A percentile compares a stretch with the other conserved stretches of the same genome.
phyloP scores from a whole-genome alignment of 2,113 vertebrate species.

The Chaetura pelagica region DNA sequence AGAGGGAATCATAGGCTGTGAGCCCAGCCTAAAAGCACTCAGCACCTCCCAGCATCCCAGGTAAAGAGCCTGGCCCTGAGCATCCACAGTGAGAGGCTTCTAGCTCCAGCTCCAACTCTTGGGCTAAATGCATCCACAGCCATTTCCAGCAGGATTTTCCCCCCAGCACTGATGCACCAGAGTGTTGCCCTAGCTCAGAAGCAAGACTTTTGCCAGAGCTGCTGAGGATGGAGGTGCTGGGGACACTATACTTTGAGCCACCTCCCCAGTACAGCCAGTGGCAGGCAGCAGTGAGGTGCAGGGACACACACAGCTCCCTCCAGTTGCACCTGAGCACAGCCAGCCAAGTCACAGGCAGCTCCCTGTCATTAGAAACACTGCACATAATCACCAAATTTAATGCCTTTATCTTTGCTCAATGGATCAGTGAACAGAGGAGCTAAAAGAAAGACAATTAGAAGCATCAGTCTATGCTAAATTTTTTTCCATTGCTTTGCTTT shows the following conservation, averaged over 20 bases:
- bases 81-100: rapidly evolving
- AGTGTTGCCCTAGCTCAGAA: not conserved
- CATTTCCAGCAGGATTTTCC: not conserved
- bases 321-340: slow-evolving; percentile 57
- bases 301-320: not conserved
- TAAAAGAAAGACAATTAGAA: slow-evolving; percentile 74
- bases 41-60: not conserved
- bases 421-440: slow-evolving; percentile 72
- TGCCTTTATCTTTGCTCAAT: slow-evolving; percentile 74
- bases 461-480: slow-evolving; percentile 29
- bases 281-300: not conserved
- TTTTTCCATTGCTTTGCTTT: slow-evolving; percentile 56
- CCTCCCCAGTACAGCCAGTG: rapidly evolving
- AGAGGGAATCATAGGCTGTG: not conserved
- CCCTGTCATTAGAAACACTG: slow-evolving; percentile 66
- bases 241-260: not conserved
- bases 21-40: not conserved
- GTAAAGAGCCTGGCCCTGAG: not conserved
- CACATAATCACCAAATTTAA: slow-evolving; percentile 76
- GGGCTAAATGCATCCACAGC: not conserved
- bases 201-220: not conserved
- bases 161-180: not conserved
- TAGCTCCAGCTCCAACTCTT: not conserved
- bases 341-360: slow-evolving; percentile 53
- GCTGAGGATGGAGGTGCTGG: not conserved